phyloP scores from a whole-genome alignment of 1,140 invertebrate species.

The Choristoneura fumiferana region DNA sequence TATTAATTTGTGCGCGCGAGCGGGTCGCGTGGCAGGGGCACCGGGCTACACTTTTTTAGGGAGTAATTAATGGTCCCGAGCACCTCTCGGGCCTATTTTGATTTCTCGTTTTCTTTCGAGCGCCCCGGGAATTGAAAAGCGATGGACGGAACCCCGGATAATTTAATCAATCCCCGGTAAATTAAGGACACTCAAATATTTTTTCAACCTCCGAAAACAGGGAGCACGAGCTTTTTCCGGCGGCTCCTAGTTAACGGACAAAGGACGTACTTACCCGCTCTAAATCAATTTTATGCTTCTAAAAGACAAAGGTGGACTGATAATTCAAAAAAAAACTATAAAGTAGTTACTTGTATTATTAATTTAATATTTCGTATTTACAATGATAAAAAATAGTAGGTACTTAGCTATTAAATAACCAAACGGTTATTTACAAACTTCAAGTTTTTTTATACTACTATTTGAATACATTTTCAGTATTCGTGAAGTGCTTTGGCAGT shows the following conservation, averaged over 20 bases:
- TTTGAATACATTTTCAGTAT: too few species aligned
- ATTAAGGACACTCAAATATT: constrained; percentile 30
- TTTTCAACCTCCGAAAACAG: constrained; percentile 23
- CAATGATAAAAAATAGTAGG: too few species aligned
- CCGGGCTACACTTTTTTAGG: constrained; percentile 31
- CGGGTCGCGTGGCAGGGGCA: constrained; percentile 1
- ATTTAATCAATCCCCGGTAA: constrained; percentile 33
- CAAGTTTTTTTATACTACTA: too few species aligned
- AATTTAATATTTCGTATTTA: too few species aligned
- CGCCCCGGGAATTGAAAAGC: constrained; percentile 21
- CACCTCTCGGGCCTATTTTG: constrained; percentile 41
- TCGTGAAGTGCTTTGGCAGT: too few species aligned
- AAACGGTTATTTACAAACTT: too few species aligned
- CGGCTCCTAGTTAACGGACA: not conserved
- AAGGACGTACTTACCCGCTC: not conserved
- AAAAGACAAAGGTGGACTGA: not conserved
- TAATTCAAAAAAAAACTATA: too few species aligned
- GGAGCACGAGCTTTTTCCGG: not conserved
- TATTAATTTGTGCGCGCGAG: constrained; percentile 22
- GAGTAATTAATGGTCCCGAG: constrained; percentile 47
- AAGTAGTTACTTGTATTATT: too few species aligned
- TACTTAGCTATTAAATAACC: too few species aligned
- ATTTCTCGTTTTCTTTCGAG: constrained; percentile 41
- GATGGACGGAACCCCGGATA: constrained; percentile 29
- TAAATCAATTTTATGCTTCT: constrained; percentile 7